phyloP scores from a whole-genome alignment of 2,888 invertebrate species.

The Apocheima hispidaria region DNA sequence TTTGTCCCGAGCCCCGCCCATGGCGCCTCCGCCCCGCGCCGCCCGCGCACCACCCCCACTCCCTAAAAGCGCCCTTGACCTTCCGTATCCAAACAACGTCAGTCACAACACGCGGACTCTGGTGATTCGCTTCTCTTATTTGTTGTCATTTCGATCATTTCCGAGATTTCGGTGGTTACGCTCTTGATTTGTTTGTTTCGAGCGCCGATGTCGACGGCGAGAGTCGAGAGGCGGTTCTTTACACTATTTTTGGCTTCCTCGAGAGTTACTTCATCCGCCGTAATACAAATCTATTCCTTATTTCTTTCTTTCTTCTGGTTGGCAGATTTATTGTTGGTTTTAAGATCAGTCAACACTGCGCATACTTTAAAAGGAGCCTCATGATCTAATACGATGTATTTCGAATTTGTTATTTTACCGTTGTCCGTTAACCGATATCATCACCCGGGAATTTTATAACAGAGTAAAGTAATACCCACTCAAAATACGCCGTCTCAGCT shows the following conservation, averaged over 20 bases:
- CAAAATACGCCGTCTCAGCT: slow-evolving; percentile 27
- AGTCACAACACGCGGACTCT: slow-evolving; percentile 76
- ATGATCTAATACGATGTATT: no score
- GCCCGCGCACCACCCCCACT: slow-evolving; percentile 43
- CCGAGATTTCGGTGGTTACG: slow-evolving; percentile 1
- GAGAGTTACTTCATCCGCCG: slow-evolving; percentile 1
- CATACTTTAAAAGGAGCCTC: no score
- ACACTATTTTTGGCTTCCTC: slow-evolving; percentile 2
- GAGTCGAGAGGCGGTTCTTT: slow-evolving; percentile 1
- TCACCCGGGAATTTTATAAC: slow-evolving; percentile 22
- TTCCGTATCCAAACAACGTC: slow-evolving; percentile 83
- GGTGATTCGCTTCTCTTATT: slow-evolving; percentile 59
- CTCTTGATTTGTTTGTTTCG: slow-evolving; percentile 16
- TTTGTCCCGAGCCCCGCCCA: slow-evolving; percentile 67
- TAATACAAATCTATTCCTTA: background rate
- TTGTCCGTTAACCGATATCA: slow-evolving; percentile 3
- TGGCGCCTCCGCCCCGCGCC: slow-evolving; percentile 46
- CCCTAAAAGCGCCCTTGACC: slow-evolving; percentile 76
- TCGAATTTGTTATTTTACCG: background rate
- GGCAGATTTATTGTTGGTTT: no score
- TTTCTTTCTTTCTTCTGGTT: no score
- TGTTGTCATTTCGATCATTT: slow-evolving; percentile 25
- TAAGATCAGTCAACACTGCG: no score
- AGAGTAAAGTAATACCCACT: slow-evolving; percentile 26
- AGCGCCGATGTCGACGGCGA: background rate